These are phyloP conservation scores for rat (Rattus norvegicus) DNA, from an alignment of 2,113 vertebrate species.

Conservation along the genomic window DNA sequence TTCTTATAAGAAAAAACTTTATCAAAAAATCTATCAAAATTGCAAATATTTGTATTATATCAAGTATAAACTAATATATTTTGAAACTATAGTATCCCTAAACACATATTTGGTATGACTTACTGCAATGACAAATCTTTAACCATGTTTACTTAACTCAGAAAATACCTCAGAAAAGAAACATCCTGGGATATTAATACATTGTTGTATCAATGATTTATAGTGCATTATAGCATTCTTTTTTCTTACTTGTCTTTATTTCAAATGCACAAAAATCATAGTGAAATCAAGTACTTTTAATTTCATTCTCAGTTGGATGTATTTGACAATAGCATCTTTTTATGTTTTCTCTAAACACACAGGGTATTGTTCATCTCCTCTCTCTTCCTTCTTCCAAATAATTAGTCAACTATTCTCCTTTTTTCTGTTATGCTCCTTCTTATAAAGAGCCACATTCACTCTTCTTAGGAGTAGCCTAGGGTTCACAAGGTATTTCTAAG, in stretches of 20 bases:
- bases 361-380: too few relatives aligned
- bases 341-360: neutral
- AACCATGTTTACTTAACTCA: neutral
- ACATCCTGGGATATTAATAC: neutral
- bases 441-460: neutral
- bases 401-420: neutral
- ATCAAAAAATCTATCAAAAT: too few relatives aligned
- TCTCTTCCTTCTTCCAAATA: neutral
- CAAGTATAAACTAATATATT: neutral
- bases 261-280: too few relatives aligned
- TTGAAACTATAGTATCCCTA: neutral
- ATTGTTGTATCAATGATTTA: neutral
- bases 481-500: neutral
- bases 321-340: neutral
- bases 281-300: neutral
- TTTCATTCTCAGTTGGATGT: fast-evolving
- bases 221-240: too few relatives aligned
- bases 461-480: neutral
- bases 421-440: neutral
- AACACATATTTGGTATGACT: neutral
- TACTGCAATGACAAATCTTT: neutral
- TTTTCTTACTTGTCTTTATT: neutral
- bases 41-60: neutral
- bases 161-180: neutral
- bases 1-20: neutral